Evolutionary conservation across 2,888 invertebrate species (phyloP), one percentile per base, ranked within the genome.

Genomic region (Lomographa bimaculata): DNA sequence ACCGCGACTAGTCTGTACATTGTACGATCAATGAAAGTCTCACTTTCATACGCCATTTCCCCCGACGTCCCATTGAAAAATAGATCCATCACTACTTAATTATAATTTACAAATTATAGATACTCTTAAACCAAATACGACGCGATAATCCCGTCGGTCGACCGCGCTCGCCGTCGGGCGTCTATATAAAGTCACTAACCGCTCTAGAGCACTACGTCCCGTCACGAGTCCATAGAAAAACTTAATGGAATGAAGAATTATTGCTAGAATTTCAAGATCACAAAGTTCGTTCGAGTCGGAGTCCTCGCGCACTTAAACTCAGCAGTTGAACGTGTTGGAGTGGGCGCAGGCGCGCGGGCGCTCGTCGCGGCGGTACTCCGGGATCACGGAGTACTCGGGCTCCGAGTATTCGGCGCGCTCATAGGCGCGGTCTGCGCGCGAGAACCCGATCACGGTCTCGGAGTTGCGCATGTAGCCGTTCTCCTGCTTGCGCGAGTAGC

Each of bases 181-280:
- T 60, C 60, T 57, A 71, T 50, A 82, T 81, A 79, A 74, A 59
- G 74, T 79, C 79, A 84, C 83, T 82, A 79, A 79, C 72, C 76
- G 77, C 81, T 78, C 84, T 83, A 85, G 76, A 83, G 79, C 86
- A 78, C 85, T 85, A 84, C 79, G 76, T 72, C 71, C 69, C 76
- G 66, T 75, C 80, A 69, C 78, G 68, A 68, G 69, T 76, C 73
- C 81, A 70, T 71, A 80, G 64, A 78, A n/a, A 79, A 85, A 83
- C 82, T 73, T 84, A 83, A 81, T 83, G 87, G 89, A 89, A 89
- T 87, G 89, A 86, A 89, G 85, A 77, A 81, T 89, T 89, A 90
- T 90, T 90, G 89, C 89, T 89, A 89, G 76, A 78, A 85, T 89
- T 86, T 77, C 84, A 89, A 89, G 85, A 89, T 89, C 89, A 90